Evolutionary conservation across 2,888 invertebrate genomes (phyloP), one percentile per base, ranked within the genome.

Genomic region (Tipula unca): DNA sequence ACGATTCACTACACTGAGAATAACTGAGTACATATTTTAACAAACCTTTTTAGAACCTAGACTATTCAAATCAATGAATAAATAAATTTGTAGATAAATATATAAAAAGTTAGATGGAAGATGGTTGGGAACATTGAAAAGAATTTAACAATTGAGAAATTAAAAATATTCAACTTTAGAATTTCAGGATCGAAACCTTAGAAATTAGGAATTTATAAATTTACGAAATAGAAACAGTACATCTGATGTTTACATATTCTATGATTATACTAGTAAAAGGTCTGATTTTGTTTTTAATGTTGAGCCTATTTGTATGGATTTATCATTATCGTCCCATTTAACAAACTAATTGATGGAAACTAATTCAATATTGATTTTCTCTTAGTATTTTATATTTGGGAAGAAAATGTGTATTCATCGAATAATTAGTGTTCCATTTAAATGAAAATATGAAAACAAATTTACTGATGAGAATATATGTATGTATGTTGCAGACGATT

Each of bases 251-350:
- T 10, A 39, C 10, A 14, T 32, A 48, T 29, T 85, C 85, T 14
- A 54, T 85, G 85, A 85, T 85, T 85, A 85, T 14, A 29, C 20
- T 29, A 54, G 85, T 85, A 85, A 85, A 85, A 85, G 85, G 85
- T 85, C 17, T 85, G 85, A 85, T 85, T 54, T 42, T 25, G 13
- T 25, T 69, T 36, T 85, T 20, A 84, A 85, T 54, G 85, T 85
- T 32, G 85, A 85, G 85, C 85, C 32, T 10, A 32, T 83, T 83
- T 83, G 13, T 69, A 32, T n/a, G 29, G n/a, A 69, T 20, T 69
- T 25, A 48, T 48, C 3, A 13, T 8, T 10, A 17, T 69, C n/a
- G 48, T 20, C 69, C 25, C n/a, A 25, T 10, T 10, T 48, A 25
- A 69, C 1, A 69, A 69, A 10, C 13, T 69, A 25, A 69, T 69